Base-by-base conservation (phyloP, 2,113 vertebrate genomes). In the Oreochromis tanganicae region DNA sequence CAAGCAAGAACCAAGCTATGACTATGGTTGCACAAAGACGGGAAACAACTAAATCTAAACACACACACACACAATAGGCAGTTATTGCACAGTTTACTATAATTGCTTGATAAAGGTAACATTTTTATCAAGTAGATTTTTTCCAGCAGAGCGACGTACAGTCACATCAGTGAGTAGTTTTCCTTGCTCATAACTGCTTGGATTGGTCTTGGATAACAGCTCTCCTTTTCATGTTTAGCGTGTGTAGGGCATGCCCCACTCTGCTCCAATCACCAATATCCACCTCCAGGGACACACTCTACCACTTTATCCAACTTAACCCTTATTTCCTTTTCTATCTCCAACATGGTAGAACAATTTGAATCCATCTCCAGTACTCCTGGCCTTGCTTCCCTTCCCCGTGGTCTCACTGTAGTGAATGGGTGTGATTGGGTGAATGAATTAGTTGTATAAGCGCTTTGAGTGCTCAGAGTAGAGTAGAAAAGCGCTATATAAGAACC, bases 1-100 rank as follows among this genome's bases (percentile, higher is more conserved):
- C 57, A 61, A 61, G 29, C 57, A 61, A 61, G 29, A 61, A 61
- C 5, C 29, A 0, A 61, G 57, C 34, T 34, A 34, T 61, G 16
- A 61, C 57, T 6, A 0, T 0, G 29, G 29, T 29, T 59, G 57
- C 27, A 59, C 57, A 59, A 14, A 32, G 27, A 59, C 27, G 0
- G 57, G 27, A 32, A 61, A 61, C 57, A 59, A 32, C 27, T 32
- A 59, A 59, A 59, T 32, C 27, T 17, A 59, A 61, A 61, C 54
- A 56, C 14, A 59, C 3, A 34, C 32, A 9, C 56, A 32, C 57
- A 32, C 27, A 32, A 32, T 27, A 10, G n/a, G 1, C 57, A 32
- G 57, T 6, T 61, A 61, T 0, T 32, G 29, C 57, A 17, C 55
- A 57, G 24, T 57, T 57, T 57, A 27, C 55, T 14, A 0, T 57